A percentile compares a stretch with the other conserved stretches of the same genome.
Evolutionary conservation across 2,113 vertebrate species (phyloP).

Genomic region (Azemiops feae): DNA sequence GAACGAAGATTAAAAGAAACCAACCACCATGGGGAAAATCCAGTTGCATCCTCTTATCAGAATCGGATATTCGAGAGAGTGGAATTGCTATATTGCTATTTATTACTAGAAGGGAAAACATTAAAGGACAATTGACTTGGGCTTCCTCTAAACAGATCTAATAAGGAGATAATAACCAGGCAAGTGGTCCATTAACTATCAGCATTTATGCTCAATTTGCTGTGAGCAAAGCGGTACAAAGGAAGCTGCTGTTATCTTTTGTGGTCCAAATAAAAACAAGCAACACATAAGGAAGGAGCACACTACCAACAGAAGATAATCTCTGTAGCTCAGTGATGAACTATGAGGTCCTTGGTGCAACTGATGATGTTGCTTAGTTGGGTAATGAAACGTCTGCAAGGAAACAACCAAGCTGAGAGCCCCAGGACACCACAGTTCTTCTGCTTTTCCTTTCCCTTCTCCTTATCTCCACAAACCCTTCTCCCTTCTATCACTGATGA

Average conservation of each 20-base stretch:
- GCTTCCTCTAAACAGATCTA: neutral
- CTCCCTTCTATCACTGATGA: too few relatives aligned
- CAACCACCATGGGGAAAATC: neutral
- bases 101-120: neutral
- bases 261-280: neutral
- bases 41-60: neutral
- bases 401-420: neutral
- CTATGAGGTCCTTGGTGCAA: neutral
- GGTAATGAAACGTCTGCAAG: neutral
- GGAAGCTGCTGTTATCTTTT: neutral
- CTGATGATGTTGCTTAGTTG: neutral
- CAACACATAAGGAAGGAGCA: neutral
- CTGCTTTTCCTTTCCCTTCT: too few relatives aligned
- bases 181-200: neutral
- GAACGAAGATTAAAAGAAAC: neutral
- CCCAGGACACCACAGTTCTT: too few relatives aligned
- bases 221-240: neutral
- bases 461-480: too few relatives aligned
- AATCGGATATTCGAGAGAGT: neutral
- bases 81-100: neutral
- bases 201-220: neutral
- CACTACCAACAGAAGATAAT: neutral
- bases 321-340: neutral
- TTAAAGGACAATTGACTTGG: conserved; percentile 5
- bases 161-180: neutral